Evolutionary conservation across 2,888 invertebrate species (phyloP), one percentile per base, ranked within the genome.

Genomic region (Pogonocherus hispidulus): DNA sequence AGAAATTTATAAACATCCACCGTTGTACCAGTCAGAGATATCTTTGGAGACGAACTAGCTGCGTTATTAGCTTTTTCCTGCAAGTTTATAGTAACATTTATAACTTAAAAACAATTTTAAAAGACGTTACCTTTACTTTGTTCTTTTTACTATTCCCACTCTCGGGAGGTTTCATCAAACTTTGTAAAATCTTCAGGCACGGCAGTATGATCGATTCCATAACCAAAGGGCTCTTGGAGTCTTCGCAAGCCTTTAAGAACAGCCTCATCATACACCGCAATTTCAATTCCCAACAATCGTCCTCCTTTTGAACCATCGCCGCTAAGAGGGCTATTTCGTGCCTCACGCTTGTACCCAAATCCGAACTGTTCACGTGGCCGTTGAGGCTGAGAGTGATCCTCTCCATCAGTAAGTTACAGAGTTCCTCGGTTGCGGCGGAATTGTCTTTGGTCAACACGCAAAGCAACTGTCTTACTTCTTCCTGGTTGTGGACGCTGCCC

Each of bases 271-370:
- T 94, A 82, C 94, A 93, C 52, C 94, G 91, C 0, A 98, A 87
- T 80, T 98, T 93, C 71, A 93, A 91, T 83, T 98, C 98, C 98
- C 98, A 98, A 82, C 97, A 97, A 2, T 93, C 91, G 84, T 98
- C 98, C 80, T 97, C 95, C 75, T 96, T 95, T 78, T 96, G 94
- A 1, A 98, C 92, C 51, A 97, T 89, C 0, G 94, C 93, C 0
- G 96, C 95, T 22, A 98, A 86, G 11, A 98, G 86, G 6, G 95
- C 89, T 84, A 98, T 96, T 84, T 98, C 94, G 80, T 97, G 96
- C 2, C 97, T 90, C 0, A 97, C 95, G 1, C 93, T 91, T 1
- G 91, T 89, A 27, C 91, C 91, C 66, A 94, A 85, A 81, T 93
- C 93, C 1, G 91, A 90, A 35, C 91, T 89, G 3, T 94, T 94